Evolutionary conservation across 2,797 vertebrate genomes (phyloP).

Genomic region (Acrossocheilus wenchowensis): DNA sequence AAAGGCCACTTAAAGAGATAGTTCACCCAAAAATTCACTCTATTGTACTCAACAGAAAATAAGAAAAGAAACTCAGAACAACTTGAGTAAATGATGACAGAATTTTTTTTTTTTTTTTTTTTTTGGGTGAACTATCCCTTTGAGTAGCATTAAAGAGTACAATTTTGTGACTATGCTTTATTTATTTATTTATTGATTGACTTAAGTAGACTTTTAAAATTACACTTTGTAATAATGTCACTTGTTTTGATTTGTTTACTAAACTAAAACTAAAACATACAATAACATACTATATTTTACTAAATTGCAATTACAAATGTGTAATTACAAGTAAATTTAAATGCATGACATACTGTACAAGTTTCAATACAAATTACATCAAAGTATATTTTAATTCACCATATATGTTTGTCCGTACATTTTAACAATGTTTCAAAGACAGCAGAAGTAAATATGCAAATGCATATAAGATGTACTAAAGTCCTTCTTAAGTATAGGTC

Average conservation of each 20-base stretch:
- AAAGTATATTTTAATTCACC: not conserved
- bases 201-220: not conserved
- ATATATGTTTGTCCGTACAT: not conserved
- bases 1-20: not conserved
- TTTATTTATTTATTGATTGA: not conserved
- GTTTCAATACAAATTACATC: not conserved
- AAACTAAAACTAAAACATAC: not conserved
- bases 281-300: not conserved
- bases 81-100: not conserved
- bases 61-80: not conserved
- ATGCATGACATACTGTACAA: not conserved
- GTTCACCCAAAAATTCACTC: not conserved
- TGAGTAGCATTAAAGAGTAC: not conserved
- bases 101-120: not conserved
- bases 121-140: not conserved
- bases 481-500: not conserved
- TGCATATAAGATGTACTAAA: not conserved
- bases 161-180: too few relatives aligned
- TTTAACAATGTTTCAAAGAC: not conserved
- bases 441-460: not conserved
- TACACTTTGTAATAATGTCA: not conserved
- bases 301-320: not conserved
- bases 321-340: not conserved
- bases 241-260: not conserved
- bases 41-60: not conserved